Conservation (phyloP, 2,797 vertebrate genomes). For the Typhlichthys subterraneus region DNA sequence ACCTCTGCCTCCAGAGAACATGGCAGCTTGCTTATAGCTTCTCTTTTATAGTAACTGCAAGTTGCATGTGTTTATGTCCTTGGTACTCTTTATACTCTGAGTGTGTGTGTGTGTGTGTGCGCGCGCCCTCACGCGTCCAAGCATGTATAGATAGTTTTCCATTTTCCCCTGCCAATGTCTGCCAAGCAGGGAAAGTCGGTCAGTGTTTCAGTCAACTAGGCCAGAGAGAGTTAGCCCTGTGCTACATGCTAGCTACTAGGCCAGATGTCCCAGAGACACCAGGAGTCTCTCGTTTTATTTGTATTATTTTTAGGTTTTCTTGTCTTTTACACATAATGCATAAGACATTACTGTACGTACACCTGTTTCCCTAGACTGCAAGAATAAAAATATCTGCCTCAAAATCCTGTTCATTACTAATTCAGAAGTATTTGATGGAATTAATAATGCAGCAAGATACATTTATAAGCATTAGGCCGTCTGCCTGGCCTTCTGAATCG, state of each 20-base stretch:
- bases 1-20: conserved; percentile 16
- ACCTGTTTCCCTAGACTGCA: conserved; percentile 20
- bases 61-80: not conserved
- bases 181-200: conserved; percentile 50
- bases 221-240: conserved; percentile 26
- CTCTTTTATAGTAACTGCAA: not conserved
- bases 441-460: conserved; percentile 63
- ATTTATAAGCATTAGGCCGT: conserved; percentile 53
- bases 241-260: conserved; percentile 31
- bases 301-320: not conserved
- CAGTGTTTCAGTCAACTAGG: conserved; percentile 50
- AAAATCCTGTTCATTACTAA: conserved; percentile 54
- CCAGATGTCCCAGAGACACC: conserved; percentile 25
- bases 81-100: not conserved
- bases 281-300: not conserved
- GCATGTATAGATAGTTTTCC: conserved; percentile 14
- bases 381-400: conserved; percentile 29
- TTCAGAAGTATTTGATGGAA: conserved; percentile 58
- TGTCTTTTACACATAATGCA: no score
- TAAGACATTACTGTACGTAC: not conserved
- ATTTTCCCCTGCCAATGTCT: conserved; percentile 34
- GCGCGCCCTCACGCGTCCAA: no score
- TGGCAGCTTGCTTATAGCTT: conserved; percentile 18
- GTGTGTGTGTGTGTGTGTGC: not conserved
- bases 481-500: conserved; percentile 34